phyloP scores from a whole-genome alignment of 2,888 invertebrate species.

The Elegia similella region DNA sequence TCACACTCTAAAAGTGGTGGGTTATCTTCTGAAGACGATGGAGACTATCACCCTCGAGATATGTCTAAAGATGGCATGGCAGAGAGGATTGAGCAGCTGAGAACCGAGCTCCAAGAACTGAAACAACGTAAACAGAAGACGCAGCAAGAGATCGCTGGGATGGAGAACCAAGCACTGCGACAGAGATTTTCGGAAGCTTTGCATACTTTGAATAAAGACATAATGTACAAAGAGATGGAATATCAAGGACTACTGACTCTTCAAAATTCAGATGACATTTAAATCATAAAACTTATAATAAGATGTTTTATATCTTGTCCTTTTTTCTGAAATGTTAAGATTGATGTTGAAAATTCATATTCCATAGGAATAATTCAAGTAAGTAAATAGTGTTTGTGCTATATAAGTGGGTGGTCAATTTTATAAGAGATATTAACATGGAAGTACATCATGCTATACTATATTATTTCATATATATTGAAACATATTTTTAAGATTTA shows the following conservation, averaged over 20 bases:
- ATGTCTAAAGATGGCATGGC: conserved; percentile 78
- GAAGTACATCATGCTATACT: too few relatives aligned
- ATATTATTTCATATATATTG: too few relatives aligned
- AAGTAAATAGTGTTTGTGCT: too few relatives aligned
- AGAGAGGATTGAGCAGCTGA: conserved; percentile 86
- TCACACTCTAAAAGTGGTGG: conserved; percentile 43
- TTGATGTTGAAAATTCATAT: too few relatives aligned
- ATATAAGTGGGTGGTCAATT: too few relatives aligned
- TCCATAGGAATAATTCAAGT: too few relatives aligned
- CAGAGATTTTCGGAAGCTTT: conserved; percentile 92
- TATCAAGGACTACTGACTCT: conserved; percentile 67
- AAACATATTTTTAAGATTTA: too few relatives aligned
- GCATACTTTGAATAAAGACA: conserved; percentile 89
- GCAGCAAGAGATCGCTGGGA: conserved; percentile 90
- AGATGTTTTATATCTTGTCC: not conserved
- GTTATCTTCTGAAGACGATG: conserved; percentile 59
- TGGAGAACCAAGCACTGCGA: conserved; percentile 91
- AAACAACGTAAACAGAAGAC: conserved; percentile 88
- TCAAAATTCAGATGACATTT: conserved; percentile 69
- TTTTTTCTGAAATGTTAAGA: too few relatives aligned
- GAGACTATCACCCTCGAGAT: conserved; percentile 51
- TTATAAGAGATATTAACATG: too few relatives aligned
- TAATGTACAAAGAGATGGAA: conserved; percentile 89
- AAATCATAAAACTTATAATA: conserved; percentile 24
- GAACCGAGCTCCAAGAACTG: conserved; percentile 88